Evolutionary conservation across 2,888 invertebrate genomes (phyloP).

Genomic region (Cephus nigrinus): DNA sequence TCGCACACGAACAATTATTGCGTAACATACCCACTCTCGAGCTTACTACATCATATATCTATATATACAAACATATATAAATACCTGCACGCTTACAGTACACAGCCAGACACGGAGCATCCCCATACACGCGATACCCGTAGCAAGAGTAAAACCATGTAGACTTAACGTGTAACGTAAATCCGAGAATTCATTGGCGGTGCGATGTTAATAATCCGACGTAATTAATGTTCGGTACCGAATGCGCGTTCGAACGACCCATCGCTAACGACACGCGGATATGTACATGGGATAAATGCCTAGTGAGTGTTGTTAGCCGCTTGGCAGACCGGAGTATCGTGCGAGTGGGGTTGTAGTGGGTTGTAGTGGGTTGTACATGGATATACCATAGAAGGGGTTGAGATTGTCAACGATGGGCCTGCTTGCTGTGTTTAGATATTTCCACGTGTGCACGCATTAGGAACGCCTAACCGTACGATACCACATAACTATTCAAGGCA

Average conservation of each 20-base stretch:
- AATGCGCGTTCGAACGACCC: conserved; percentile 32
- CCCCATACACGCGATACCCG: neutral
- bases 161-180: conserved; percentile 5
- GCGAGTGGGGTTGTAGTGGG: neutral
- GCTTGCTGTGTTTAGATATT: neutral
- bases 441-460: neutral
- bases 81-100: neutral
- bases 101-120: neutral
- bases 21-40: neutral
- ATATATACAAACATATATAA: neutral
- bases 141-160: neutral
- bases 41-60: neutral
- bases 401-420: neutral
- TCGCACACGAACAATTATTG: neutral
- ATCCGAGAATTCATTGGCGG: conserved; percentile 36
- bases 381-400: neutral
- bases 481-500: conserved; percentile 45
- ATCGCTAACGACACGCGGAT: conserved; percentile 24
- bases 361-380: neutral
- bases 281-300: neutral
- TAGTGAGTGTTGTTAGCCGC: neutral
- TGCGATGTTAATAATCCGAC: conserved; percentile 41
- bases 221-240: conserved; percentile 40
- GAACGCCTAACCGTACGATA: conserved; percentile 24
- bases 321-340: neutral